A percentile compares a stretch with the other conserved stretches of the same genome.
Evolutionary conservation across 2,888 invertebrate species (phyloP).

Genomic region (Xestobium rufovillosum): DNA sequence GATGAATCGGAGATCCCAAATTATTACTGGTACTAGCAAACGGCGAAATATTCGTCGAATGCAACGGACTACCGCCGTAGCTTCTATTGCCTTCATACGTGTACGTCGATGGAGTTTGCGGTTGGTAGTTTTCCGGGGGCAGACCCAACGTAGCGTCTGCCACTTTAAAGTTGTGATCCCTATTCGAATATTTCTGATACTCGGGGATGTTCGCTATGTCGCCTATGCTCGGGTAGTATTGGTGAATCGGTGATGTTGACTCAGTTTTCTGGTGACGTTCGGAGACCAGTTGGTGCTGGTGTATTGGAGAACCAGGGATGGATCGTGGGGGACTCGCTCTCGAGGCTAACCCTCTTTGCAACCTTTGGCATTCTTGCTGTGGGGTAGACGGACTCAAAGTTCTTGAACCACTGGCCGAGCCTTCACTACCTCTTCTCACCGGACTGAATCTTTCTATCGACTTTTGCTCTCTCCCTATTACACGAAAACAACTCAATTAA

Average conservation of each 20-base stretch:
- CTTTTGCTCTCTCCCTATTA: slow-evolving; percentile 51
- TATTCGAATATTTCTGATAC: slow-evolving; percentile 41
- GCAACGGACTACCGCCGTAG: slow-evolving; percentile 27
- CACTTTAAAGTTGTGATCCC: slow-evolving; percentile 18
- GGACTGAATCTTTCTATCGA: slow-evolving; percentile 77
- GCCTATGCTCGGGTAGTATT: slow-evolving; percentile 34
- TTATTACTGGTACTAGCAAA: slow-evolving; percentile 36
- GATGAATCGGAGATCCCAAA: slow-evolving; percentile 33
- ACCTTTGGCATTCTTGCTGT: slow-evolving; percentile 71
- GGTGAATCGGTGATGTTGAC: slow-evolving; percentile 55
- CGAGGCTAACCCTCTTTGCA: slow-evolving; percentile 52
- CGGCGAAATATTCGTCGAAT: slow-evolving; percentile 29
- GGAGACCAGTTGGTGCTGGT: slow-evolving; percentile 41
- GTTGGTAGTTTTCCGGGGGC: slow-evolving; percentile 16
- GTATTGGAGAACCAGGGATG: slow-evolving; percentile 58
- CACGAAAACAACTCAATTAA: slow-evolving; percentile 6
- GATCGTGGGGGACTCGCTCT: slow-evolving; percentile 47
- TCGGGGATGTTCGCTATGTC: slow-evolving; percentile 37
- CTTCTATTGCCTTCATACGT: slow-evolving; percentile 27
- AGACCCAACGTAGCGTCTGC: slow-evolving; percentile 31
- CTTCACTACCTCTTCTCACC: slow-evolving; percentile 83
- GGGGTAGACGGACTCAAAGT: slow-evolving; percentile 56
- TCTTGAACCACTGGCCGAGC: slow-evolving; percentile 49
- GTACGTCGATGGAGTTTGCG: slow-evolving; percentile 26
- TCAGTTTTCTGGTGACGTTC: slow-evolving; percentile 36